Evolutionary conservation across 1,140 invertebrate species (phyloP).

Genomic region (Drosophila navojoa): DNA sequence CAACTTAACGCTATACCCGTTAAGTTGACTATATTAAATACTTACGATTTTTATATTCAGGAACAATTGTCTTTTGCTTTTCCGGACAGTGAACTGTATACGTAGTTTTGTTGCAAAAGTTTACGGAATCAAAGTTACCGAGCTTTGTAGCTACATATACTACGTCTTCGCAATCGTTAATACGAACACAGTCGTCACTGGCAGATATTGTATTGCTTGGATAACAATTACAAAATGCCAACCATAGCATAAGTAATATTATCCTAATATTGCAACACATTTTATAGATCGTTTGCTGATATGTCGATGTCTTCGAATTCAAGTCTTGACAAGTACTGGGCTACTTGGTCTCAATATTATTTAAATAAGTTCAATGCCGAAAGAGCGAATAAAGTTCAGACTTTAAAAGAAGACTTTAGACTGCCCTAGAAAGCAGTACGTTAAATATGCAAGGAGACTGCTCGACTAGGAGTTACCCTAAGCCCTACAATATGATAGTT

Average conservation of each 20-base stretch:
- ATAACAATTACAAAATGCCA: neutral
- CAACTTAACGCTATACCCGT: no score
- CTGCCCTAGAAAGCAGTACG: no score
- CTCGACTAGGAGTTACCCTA: no score
- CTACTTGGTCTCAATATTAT: neutral
- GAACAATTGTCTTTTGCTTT: neutral
- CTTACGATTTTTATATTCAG: slow-evolving; percentile 8
- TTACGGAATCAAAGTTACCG: neutral
- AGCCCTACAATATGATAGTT: no score
- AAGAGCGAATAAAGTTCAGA: no score
- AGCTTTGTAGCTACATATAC: rapidly evolving
- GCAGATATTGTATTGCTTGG: neutral
- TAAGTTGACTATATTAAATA: neutral
- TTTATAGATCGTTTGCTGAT: neutral
- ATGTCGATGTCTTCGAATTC: neutral
- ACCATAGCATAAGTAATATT: neutral
- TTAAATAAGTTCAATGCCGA: no score
- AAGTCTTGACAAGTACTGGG: neutral
- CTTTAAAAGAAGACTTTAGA: no score
- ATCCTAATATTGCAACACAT: neutral
- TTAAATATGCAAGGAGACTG: no score
- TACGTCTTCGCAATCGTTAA: neutral
- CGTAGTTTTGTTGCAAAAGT: neutral
- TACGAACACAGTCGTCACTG: neutral
- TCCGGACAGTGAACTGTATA: neutral